These are phyloP conservation scores for Sminthurides bifidus DNA, from an alignment of 1,140 invertebrate genomes.

Conservation along the genomic window DNA sequence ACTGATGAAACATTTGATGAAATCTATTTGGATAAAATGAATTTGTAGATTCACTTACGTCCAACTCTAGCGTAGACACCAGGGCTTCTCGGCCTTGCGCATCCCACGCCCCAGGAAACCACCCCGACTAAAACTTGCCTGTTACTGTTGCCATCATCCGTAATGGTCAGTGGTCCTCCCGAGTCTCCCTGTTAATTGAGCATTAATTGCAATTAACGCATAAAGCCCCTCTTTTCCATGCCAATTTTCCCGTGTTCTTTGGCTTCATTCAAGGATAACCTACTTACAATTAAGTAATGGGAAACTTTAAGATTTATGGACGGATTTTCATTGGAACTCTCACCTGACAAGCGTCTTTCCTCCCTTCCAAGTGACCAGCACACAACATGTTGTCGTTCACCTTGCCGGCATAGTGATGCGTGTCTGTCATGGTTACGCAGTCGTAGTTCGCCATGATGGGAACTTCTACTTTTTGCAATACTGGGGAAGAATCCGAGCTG, in stretches of 20 bases:
- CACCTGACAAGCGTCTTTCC: conserved; percentile 67
- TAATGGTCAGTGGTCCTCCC: conserved; percentile 21
- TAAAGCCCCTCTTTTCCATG: neutral
- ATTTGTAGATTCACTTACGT: conserved; percentile 17
- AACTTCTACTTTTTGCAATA: conserved; percentile 31
- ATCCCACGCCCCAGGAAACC: conserved; percentile 24
- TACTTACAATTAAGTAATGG: neutral
- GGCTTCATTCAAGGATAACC: neutral
- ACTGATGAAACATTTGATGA: too few species aligned
- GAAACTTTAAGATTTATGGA: neutral
- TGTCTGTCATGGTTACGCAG: conserved; percentile 23
- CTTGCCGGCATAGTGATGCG: conserved; percentile 20
- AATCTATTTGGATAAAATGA: too few species aligned
- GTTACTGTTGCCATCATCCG: conserved; percentile 13
- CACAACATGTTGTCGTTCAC: conserved; percentile 45
- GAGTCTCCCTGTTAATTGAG: conserved; percentile 15
- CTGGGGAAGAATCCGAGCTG: conserved; percentile 24
- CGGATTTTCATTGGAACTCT: neutral
- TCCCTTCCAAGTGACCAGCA: conserved; percentile 62
- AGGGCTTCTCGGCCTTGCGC: conserved; percentile 14
- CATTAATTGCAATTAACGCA: neutral
- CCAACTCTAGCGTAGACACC: conserved; percentile 22
- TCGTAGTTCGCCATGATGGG: conserved; percentile 29
- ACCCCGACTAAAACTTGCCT: conserved; percentile 18
- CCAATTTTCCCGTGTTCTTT: neutral